Percentiles rank a stretch among this genome's conserved stretches.
Evolutionary conservation across 1,140 invertebrate genomes (phyloP).

Genomic region (Campoletis sonorensis): DNA sequence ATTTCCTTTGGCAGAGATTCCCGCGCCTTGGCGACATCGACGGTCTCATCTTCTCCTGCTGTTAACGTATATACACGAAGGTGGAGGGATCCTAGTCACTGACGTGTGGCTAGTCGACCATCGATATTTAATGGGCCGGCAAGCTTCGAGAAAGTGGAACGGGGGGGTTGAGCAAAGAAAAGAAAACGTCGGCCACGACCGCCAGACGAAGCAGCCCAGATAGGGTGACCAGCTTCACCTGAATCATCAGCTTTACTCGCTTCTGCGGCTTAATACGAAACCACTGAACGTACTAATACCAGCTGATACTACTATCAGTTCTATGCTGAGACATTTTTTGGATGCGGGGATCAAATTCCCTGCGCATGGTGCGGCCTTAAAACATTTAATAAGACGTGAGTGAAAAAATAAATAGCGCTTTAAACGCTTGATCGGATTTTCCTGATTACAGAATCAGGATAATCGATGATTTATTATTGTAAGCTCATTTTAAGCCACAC

Average conservation of each 20-base stretch:
- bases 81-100: background rate
- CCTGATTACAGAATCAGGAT: no score
- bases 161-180: background rate
- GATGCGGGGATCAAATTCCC: background rate
- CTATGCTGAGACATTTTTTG: background rate
- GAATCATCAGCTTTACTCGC: background rate
- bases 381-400: no score
- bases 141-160: conserved; percentile 6
- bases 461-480: background rate
- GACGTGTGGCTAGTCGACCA: background rate
- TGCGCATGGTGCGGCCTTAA: no score
- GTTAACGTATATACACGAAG: background rate
- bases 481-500: background rate
- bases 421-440: no score
- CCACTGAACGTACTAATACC: background rate
- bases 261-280: background rate
- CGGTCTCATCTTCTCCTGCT: background rate
- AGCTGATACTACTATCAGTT: background rate
- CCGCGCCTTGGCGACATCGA: conserved; percentile 4
- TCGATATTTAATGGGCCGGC: conserved; percentile 11
- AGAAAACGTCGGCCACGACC: background rate
- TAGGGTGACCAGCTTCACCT: background rate
- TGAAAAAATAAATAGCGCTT: no score
- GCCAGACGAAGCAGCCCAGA: background rate
- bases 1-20: conserved; percentile 5